phyloP scores from a whole-genome alignment of 2,888 invertebrate genomes.

The Drosophila diplacantha region DNA sequence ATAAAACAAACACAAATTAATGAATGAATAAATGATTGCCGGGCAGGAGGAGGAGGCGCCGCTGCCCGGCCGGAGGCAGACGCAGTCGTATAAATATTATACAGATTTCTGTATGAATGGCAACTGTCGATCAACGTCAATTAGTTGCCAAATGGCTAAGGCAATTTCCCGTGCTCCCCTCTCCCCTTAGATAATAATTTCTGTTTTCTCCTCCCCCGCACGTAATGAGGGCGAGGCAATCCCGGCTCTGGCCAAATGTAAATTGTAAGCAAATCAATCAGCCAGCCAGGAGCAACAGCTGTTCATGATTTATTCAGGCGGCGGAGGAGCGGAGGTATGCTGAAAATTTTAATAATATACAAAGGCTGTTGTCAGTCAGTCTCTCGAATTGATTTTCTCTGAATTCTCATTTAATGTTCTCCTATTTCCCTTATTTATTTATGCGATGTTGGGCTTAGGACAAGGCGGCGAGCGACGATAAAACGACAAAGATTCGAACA shows the following conservation, averaged over 20 bases:
- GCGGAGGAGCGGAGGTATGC: slow-evolving; percentile 1
- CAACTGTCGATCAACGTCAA: slow-evolving; percentile 71
- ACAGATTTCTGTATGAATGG: slow-evolving; percentile 54
- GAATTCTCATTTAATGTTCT: slow-evolving; percentile 42
- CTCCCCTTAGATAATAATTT: slow-evolving; percentile 5
- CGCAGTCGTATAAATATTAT: slow-evolving; percentile 57
- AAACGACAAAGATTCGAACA: slow-evolving; percentile 13
- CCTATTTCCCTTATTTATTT: slow-evolving; percentile 39
- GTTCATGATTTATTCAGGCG: slow-evolving; percentile 61
- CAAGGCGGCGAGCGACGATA: slow-evolving; percentile 7
- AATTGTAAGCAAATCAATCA: slow-evolving; percentile 68
- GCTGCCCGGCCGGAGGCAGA: background rate
- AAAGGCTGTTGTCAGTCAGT: slow-evolving; percentile 36
- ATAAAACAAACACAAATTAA: slow-evolving; percentile 72
- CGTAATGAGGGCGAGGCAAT: slow-evolving; percentile 23
- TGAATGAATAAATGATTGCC: slow-evolving; percentile 70
- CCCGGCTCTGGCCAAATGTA: slow-evolving; percentile 38
- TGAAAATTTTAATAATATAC: slow-evolving; percentile 45
- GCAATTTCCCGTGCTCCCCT: slow-evolving; percentile 33
- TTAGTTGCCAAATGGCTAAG: slow-evolving; percentile 52
- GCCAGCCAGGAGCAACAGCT: slow-evolving; percentile 55
- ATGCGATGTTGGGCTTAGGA: slow-evolving; percentile 19
- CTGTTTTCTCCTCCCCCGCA: slow-evolving; percentile 8
- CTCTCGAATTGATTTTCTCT: slow-evolving; percentile 55
- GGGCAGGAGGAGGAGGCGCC: background rate